A percentile compares a stretch with the other conserved stretches of the same genome.
phyloP scores from a whole-genome alignment of 2,888 invertebrate species.

The Polia nebulosa region DNA sequence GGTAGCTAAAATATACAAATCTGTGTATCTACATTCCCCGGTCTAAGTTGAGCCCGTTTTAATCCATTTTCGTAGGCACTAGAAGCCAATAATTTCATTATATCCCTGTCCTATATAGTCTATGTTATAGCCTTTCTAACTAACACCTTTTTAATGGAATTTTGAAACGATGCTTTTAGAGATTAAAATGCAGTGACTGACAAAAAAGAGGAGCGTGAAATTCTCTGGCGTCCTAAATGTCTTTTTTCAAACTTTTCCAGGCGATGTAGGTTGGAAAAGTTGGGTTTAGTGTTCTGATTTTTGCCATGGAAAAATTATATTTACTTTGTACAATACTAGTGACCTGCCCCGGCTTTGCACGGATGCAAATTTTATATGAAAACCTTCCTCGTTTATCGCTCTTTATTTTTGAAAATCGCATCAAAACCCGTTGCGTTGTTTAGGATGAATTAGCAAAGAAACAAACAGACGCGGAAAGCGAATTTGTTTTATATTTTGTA shows the following conservation, averaged over 20 bases:
- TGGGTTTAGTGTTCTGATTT: background rate
- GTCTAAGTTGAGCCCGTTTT: background rate
- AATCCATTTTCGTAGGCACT: background rate
- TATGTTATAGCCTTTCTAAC: background rate
- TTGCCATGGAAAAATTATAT: background rate
- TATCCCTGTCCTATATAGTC: background rate
- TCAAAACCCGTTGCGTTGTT: too few species aligned
- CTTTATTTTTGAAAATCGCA: too few species aligned
- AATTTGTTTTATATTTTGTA: too few species aligned
- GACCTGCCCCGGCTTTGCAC: too few species aligned
- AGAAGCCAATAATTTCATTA: constrained; percentile 29
- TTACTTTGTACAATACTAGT: too few species aligned
- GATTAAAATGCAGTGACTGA: constrained; percentile 4
- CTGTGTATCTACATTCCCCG: background rate
- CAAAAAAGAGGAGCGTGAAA: constrained; percentile 16
- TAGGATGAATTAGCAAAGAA: too few species aligned
- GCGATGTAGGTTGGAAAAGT: constrained; percentile 2
- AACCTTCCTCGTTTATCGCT: too few species aligned
- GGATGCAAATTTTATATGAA: too few species aligned
- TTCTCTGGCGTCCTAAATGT: constrained; percentile 9
- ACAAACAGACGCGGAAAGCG: too few species aligned
- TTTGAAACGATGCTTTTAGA: constrained; percentile 27
- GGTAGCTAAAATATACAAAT: background rate
- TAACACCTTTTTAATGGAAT: constrained; percentile 33
- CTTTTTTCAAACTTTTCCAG: constrained; percentile 27